Evolutionary conservation across 1,140 invertebrate genomes (phyloP), one percentile per base, ranked within the genome.

Genomic region (Brachionus manjavacas): DNA sequence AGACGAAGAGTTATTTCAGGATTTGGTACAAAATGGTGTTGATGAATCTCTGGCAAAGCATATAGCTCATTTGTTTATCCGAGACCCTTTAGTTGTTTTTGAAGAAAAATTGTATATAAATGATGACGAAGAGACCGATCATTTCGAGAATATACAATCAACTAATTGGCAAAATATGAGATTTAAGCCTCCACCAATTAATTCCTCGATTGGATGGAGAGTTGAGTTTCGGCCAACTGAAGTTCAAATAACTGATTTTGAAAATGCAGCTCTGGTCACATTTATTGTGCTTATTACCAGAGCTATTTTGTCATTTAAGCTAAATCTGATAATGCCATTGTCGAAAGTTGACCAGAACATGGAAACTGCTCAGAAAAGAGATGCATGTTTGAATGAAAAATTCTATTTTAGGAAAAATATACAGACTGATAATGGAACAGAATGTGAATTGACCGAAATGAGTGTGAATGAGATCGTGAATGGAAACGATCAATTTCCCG

Each of bases 81-180:
- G 98, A 28, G 98, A 99, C 90, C 94, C 97, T 0, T 94, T 99
- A 0, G 88, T 95, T 14, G 90, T 99, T 25, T 99, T 98, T 91
- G 94, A 93, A 41, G 98, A 99, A 89, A 98, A 97, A 89, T 49
- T 84, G 11, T 8, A 31, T 28, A 41, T 74, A 11, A 66, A 84
- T 78, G 68, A 72, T 46, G 60, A 66, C 23, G 35, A 84, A 78
- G 83, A 84, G 41, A 84, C 66, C 16, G 83, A 84, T 74, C 83
- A 84, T 84, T 84, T 84, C 25, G 83, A 84, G 94, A 99, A 99
- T 88, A 98, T 99, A 86, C 98, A 99, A 89, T 99, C 97, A 1
- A 99, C 98, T 4, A 99, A 99, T 91, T 99, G 98, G 98, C 97
- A 99, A 91, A 98, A 97, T 11, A 98, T 99, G 97, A 92, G 98